Conservation (phyloP, 2,797 vertebrate genomes). For the Rousettus madagascariensis region DNA sequence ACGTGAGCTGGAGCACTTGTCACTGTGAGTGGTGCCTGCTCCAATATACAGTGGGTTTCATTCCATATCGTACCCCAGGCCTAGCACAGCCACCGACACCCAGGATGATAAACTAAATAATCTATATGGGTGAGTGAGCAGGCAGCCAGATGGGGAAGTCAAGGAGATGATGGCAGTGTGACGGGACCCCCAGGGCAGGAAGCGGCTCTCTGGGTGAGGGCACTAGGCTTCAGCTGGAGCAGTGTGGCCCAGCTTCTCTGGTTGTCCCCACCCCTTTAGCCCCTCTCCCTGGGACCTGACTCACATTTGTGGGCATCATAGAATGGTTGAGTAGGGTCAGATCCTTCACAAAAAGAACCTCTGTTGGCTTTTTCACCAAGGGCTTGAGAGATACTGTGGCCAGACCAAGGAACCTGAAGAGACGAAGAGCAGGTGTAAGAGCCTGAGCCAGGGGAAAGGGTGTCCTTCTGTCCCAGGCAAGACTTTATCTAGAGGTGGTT, state of each 20-base stretch:
- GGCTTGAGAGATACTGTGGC: constrained; percentile 62
- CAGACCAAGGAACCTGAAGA: constrained; percentile 72
- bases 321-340: constrained; percentile 58
- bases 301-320: constrained; percentile 71
- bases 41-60: not conserved
- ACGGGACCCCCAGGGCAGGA: not conserved
- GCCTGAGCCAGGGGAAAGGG: not conserved
- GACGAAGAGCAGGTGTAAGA: not conserved
- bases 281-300: not conserved
- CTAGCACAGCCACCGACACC: not conserved
- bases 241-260: not conserved
- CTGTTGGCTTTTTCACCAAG: not conserved
- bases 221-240: not conserved
- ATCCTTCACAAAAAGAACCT: constrained; percentile 58
- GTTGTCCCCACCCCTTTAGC: not conserved
- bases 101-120: not conserved
- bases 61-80: not conserved
- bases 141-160: not conserved
- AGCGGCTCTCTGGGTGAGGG: not conserved
- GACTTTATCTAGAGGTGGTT: not conserved
- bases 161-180: not conserved
- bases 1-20: not conserved
- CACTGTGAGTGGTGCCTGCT: not conserved
- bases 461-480: not conserved
- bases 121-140: not conserved